Conservation (phyloP, 2,888 invertebrate species). For the Chrysolina haemoptera region DNA sequence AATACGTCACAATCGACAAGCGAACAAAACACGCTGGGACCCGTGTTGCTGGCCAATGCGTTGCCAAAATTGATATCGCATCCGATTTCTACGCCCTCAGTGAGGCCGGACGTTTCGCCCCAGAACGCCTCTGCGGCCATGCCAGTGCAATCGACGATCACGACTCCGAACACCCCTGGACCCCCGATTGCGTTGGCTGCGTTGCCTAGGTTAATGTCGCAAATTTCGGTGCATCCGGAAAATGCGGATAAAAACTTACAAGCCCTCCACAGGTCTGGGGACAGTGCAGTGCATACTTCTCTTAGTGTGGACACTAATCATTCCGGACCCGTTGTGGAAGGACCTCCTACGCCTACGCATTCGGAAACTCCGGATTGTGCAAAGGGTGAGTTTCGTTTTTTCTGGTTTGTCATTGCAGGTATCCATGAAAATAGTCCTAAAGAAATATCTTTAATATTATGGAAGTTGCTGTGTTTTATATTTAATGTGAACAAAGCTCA, state of each 20-base stretch:
- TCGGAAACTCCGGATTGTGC: constrained; percentile 80
- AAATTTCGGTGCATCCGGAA: constrained; percentile 53
- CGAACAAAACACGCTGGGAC: constrained; percentile 70
- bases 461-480: too few species aligned
- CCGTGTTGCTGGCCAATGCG: constrained; percentile 78
- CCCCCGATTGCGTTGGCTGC: constrained; percentile 62
- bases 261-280: constrained; percentile 53
- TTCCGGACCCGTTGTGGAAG: constrained; percentile 70
- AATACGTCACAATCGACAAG: constrained; percentile 71
- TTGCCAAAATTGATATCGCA: constrained; percentile 77
- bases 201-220: constrained; percentile 72
- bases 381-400: constrained; percentile 73
- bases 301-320: constrained; percentile 73
- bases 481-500: too few species aligned
- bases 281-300: constrained; percentile 65
- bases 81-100: constrained; percentile 65
- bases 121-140: constrained; percentile 62
- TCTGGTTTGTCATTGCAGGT: background rate
- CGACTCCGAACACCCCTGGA: constrained; percentile 68
- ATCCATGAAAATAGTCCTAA: too few species aligned
- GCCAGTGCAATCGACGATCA: constrained; percentile 68
- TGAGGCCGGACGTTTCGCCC: constrained; percentile 61
- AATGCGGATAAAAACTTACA: constrained; percentile 61
- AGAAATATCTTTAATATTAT: too few species aligned
- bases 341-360: constrained; percentile 85